These are phyloP conservation scores for Mallotus villosus DNA, from an alignment of 2,797 vertebrate species.

Conservation along the genomic window DNA sequence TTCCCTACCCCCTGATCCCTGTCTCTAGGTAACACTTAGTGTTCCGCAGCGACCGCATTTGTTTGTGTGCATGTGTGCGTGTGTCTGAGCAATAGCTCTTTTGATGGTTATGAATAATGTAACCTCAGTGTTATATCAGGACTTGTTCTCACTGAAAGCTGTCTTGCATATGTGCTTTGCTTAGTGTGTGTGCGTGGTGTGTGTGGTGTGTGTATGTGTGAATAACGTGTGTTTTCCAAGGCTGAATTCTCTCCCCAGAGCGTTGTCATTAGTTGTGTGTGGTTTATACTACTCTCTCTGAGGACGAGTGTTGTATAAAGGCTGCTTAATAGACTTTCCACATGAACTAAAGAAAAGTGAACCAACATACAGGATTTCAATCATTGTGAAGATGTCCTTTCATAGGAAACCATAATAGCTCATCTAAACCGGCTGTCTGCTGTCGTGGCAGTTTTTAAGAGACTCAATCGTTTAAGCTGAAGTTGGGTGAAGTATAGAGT, in stretches of 20 bases:
- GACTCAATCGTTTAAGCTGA: no score
- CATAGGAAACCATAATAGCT: neutral
- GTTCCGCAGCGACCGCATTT: constrained; percentile 53
- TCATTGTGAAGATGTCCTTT: neutral
- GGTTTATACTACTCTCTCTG: neutral
- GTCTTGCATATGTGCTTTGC: constrained; percentile 43
- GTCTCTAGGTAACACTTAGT: constrained; percentile 37
- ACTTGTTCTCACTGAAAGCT: neutral
- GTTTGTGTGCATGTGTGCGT: constrained; percentile 51
- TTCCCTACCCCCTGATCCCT: constrained; percentile 3
- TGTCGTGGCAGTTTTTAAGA: no score
- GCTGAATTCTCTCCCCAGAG: neutral
- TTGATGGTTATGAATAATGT: constrained; percentile 65
- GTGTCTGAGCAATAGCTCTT: constrained; percentile 49
- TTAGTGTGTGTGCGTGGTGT: constrained; percentile 18
- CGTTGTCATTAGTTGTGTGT: neutral
- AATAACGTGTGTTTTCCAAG: neutral
- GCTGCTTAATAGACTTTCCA: neutral
- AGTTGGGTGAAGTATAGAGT: no score
- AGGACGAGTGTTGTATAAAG: neutral
- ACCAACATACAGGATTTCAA: neutral
- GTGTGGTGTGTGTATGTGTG: neutral
- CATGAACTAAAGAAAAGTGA: neutral
- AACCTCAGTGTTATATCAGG: constrained; percentile 34
- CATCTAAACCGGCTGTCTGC: neutral